Base-by-base conservation (phyloP, 2,113 vertebrate species). In the Gymnogyps californianus region DNA sequence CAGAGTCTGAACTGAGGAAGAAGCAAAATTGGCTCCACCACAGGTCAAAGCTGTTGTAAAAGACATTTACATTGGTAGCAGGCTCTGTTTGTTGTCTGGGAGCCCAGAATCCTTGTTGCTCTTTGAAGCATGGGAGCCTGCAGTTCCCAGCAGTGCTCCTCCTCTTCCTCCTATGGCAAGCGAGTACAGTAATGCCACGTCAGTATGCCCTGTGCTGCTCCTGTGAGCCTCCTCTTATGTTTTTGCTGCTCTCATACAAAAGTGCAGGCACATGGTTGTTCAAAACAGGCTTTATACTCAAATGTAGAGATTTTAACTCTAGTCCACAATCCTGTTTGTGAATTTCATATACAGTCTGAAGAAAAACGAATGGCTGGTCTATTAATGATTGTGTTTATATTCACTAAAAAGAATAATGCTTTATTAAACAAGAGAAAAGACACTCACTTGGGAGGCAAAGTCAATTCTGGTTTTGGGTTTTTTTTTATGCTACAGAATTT, bases 171-270 rank as follows among this genome's bases (percentile, higher is more conserved):
- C 34, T 29, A 0, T 22, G 25, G 51, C 31, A 69, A 44, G 13
- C 0, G 0, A 66, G 28, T 21, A 54, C 10, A 55, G 38, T 32
- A 64, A 20, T 9, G 21, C 29, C 31, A 28, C 2, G 1, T 49
- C 46, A 44, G 10, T n/a, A 7, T 20, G n/a, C 25, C 36, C 65
- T n/a, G 0, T 11, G 8, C 28, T 55, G 15, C 18, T 89, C 38
- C 49, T 64, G 34, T 49, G 54, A 83, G 36, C 40, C 28, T 70
- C 40, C 31, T 76, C 36, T 85, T 31, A 32, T 10, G 7, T 55
- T 75, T 84, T 76, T 91, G 38, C 34, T 87, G n/a, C 38, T 70
- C 3, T 72, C 19, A n/a, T 74, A 47, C 7, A 31, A 44, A 26
- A 47, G 13, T 3, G 1, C 17, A 87, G 15, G 29, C 57, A 67